Conservation (phyloP, 2,113 vertebrate species). For the Xiphorhynchus elegans region DNA sequence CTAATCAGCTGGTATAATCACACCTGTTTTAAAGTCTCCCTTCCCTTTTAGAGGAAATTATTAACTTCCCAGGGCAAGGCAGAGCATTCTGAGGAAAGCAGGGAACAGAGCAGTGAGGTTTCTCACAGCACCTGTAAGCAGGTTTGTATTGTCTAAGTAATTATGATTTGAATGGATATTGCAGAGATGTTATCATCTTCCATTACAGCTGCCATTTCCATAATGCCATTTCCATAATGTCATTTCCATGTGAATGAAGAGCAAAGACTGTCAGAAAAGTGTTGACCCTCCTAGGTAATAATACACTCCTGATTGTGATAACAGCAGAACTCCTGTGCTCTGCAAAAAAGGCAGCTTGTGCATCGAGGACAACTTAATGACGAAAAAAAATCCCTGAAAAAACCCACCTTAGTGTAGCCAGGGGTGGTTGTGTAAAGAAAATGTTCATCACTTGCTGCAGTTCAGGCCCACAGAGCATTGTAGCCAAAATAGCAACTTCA, state of each 20-base stretch:
- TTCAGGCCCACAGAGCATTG: not conserved
- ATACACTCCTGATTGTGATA: conserved; percentile 14
- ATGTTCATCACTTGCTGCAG: not conserved
- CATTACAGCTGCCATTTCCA: conserved; percentile 23
- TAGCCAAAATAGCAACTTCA: not conserved
- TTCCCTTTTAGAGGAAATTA: conserved; percentile 1
- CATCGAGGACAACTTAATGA: not conserved
- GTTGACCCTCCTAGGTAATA: conserved; percentile 34
- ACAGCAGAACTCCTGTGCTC: not conserved
- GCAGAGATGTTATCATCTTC: conserved; percentile 31
- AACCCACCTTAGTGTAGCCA: not conserved
- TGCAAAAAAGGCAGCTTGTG: not conserved
- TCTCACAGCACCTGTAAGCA: conserved; percentile 10
- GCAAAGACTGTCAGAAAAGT: conserved; percentile 14
- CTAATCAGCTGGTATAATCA: conserved; percentile 15
- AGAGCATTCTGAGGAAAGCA: not conserved
- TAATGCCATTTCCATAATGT: conserved; percentile 17
- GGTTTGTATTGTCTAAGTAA: conserved; percentile 5
- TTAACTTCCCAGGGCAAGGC: not conserved
- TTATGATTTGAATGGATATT: conserved; percentile 40
- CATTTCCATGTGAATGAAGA: conserved; percentile 33
- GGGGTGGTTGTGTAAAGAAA: not conserved
- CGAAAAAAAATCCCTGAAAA: not conserved
- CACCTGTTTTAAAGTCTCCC: not conserved
- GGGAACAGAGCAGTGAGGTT: not conserved